Evolutionary conservation across 1,140 invertebrate species (phyloP).

Genomic region (Thaumetopoea pityocampa): DNA sequence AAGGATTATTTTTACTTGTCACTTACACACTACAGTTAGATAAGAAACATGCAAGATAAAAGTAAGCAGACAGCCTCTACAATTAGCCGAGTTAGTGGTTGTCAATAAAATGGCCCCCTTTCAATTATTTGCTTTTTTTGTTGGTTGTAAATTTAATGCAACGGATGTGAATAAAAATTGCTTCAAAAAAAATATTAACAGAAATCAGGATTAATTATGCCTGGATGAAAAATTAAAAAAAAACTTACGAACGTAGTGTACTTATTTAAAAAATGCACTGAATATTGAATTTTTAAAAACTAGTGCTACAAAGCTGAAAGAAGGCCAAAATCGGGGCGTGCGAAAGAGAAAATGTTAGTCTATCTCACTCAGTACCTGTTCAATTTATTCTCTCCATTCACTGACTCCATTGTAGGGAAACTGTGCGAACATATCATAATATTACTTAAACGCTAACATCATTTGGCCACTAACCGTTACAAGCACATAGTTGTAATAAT

Average conservation of each 20-base stretch:
- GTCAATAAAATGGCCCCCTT: constrained; percentile 27
- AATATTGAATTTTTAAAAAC: not conserved
- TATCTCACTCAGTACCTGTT: constrained; percentile 73
- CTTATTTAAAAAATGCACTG: too few relatives aligned
- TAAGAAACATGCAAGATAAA: constrained; percentile 7
- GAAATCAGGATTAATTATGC: too few relatives aligned
- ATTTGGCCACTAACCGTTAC: not conserved
- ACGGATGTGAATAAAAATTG: not conserved
- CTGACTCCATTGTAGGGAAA: constrained; percentile 67
- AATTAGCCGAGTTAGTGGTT: constrained; percentile 24
- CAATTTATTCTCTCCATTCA: constrained; percentile 76
- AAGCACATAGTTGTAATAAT: constrained; percentile 3
- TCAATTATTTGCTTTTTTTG: constrained; percentile 20
- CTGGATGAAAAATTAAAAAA: too few relatives aligned
- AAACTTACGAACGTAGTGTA: too few relatives aligned
- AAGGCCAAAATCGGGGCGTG: constrained; percentile 33
- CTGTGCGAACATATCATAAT: constrained; percentile 68
- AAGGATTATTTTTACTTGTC: constrained; percentile 1
- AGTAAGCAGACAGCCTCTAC: constrained; percentile 12
- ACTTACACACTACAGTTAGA: constrained; percentile 15
- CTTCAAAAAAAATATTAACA: not conserved
- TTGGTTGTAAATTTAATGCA: not conserved
- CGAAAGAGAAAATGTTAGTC: constrained; percentile 39
- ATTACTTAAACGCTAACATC: constrained; percentile 30
- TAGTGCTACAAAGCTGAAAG: constrained; percentile 27